These are phyloP conservation scores for Dolichoris vasculosae DNA, from an alignment of 1,140 invertebrate species.

Conservation along the genomic window DNA sequence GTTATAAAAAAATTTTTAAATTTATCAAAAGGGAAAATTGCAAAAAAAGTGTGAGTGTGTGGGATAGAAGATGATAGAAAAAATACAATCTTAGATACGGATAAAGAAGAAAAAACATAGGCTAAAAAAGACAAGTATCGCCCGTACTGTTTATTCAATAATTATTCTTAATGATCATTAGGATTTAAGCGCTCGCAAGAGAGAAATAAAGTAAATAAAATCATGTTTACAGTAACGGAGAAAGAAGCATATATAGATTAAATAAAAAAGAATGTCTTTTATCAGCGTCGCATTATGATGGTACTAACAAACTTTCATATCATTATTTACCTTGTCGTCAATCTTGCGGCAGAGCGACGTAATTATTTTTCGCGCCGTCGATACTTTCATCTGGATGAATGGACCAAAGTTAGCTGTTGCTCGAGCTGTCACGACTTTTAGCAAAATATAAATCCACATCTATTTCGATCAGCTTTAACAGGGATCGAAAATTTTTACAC, in stretches of 20 bases:
- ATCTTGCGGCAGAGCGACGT: conserved; percentile 38
- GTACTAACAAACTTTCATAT: conserved; percentile 52
- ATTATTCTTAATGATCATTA: conserved; percentile 51
- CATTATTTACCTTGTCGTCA: conserved; percentile 47
- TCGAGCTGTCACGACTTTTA: conserved; percentile 43
- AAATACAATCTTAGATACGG: conserved; percentile 55
- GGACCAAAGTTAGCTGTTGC: conserved; percentile 52
- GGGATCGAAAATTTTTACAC: conserved; percentile 20
- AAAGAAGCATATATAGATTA: conserved; percentile 35
- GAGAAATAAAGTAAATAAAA: conserved; percentile 47
- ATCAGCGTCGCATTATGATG: conserved; percentile 47
- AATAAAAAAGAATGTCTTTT: conserved; percentile 34
- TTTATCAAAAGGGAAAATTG: conserved; percentile 69
- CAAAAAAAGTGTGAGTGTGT: conserved; percentile 58
- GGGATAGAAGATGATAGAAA: conserved; percentile 53
- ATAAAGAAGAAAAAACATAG: conserved; percentile 32
- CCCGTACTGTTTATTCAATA: conserved; percentile 51
- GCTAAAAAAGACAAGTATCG: conserved; percentile 33
- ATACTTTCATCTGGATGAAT: conserved; percentile 41
- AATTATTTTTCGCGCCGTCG: conserved; percentile 41
- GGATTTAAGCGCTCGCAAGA: conserved; percentile 43
- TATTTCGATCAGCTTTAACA: background rate
- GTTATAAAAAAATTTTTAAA: conserved; percentile 70
- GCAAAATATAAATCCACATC: conserved; percentile 26
- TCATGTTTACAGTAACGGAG: conserved; percentile 44